Evolutionary conservation across 2,888 invertebrate species (phyloP).

Genomic region (Chrysodeixis includens): DNA sequence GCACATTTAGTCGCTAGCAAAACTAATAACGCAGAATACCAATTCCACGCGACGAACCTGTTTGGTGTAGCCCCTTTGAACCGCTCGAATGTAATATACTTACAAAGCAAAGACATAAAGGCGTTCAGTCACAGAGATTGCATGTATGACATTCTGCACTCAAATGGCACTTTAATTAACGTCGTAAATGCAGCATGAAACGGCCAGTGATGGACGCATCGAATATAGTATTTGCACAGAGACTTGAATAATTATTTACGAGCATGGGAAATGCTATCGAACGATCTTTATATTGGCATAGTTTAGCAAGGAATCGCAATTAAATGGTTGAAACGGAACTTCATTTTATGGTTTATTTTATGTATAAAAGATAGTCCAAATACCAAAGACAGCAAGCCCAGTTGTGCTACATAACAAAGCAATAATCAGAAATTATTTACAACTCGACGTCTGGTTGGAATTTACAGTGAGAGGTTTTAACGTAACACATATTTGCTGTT

Average conservation of each 20-base stretch:
- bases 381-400: no score
- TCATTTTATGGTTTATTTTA: neutral
- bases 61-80: constrained; percentile 31
- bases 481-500: no score
- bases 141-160: constrained; percentile 44
- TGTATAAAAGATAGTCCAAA: neutral
- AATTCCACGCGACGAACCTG: constrained; percentile 28
- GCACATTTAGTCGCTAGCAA: constrained; percentile 5
- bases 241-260: constrained; percentile 28
- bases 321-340: constrained; percentile 10
- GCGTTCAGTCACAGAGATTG: constrained; percentile 34
- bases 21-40: constrained; percentile 32
- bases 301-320: constrained; percentile 25
- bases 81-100: constrained; percentile 23
- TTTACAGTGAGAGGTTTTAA: no score
- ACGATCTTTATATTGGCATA: constrained; percentile 13
- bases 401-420: no score
- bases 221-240: constrained; percentile 34
- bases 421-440: no score
- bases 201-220: constrained; percentile 19
- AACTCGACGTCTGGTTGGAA: no score
- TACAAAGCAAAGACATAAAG: constrained; percentile 35
- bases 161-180: constrained; percentile 40
- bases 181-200: constrained; percentile 30
- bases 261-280: constrained; percentile 25